phyloP scores from a whole-genome alignment of 2,797 vertebrate genomes.

The Octomys mimax region DNA sequence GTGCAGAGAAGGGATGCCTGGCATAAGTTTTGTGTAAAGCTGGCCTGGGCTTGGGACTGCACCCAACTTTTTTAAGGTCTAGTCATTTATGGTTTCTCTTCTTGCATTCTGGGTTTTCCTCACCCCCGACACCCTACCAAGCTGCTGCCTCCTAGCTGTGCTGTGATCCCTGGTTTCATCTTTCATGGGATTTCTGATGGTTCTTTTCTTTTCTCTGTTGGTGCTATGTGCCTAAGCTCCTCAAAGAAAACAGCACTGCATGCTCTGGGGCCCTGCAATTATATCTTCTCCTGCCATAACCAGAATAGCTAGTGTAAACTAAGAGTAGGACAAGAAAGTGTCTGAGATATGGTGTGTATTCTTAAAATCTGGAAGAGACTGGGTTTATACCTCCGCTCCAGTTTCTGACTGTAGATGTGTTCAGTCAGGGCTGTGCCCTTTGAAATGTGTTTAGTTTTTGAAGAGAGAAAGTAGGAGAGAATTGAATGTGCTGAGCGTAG shows the following conservation, averaged over 20 bases:
- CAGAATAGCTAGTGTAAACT: background rate
- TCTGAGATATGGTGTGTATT: background rate
- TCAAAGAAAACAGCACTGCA: background rate
- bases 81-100: background rate
- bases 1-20: background rate
- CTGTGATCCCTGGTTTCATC: background rate
- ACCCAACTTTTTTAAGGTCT: background rate
- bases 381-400: background rate
- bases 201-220: background rate
- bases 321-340: background rate
- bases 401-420: background rate
- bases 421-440: background rate
- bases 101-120: background rate
- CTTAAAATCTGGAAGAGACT: background rate
- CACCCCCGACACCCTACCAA: background rate
- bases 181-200: background rate
- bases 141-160: background rate
- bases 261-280: background rate
- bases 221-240: background rate
- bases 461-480: background rate
- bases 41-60: background rate
- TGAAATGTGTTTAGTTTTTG: constrained; percentile 8
- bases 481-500: background rate
- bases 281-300: background rate
- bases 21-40: background rate